Percentiles rank a stretch among this genome's conserved stretches.
Evolutionary conservation across 2,797 vertebrate species (phyloP).

Genomic region (Chloroceryle amazona): DNA sequence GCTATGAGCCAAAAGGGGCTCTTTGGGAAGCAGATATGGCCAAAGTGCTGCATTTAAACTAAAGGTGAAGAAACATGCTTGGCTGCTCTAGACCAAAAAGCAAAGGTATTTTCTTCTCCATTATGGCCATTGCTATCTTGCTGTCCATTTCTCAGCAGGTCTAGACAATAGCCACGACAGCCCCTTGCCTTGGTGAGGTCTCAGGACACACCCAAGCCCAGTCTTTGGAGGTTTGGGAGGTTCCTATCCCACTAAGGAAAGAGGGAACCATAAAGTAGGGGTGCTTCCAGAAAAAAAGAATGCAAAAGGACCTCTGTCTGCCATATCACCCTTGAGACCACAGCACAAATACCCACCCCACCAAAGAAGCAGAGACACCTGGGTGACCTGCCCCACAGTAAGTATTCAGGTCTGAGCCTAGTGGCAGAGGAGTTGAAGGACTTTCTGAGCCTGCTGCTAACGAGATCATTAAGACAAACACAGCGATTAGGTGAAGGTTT

Average conservation of each 20-base stretch:
- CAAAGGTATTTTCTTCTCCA: background rate
- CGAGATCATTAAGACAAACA: constrained; percentile 59
- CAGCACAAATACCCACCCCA: background rate
- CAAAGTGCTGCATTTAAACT: background rate
- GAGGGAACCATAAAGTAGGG: rapidly evolving
- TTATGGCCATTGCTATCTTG: background rate
- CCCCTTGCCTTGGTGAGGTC: background rate
- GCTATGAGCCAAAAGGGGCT: background rate
- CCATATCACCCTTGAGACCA: background rate
- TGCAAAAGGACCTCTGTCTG: background rate
- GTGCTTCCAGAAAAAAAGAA: background rate
- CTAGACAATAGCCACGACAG: background rate
- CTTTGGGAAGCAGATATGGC: background rate
- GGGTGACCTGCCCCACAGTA: background rate
- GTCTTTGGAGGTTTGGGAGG: background rate
- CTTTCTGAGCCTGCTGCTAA: constrained; percentile 27
- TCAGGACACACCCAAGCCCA: background rate
- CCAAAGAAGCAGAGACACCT: background rate
- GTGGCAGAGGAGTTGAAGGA: background rate
- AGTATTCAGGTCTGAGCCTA: background rate
- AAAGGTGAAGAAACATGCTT: background rate
- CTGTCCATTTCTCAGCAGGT: background rate
- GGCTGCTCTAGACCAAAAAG: background rate
- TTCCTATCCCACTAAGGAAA: background rate
- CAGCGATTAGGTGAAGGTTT: constrained; percentile 1